Evolutionary conservation across 2,888 invertebrate species (phyloP).

Genomic region (Podotricha telesiphe): DNA sequence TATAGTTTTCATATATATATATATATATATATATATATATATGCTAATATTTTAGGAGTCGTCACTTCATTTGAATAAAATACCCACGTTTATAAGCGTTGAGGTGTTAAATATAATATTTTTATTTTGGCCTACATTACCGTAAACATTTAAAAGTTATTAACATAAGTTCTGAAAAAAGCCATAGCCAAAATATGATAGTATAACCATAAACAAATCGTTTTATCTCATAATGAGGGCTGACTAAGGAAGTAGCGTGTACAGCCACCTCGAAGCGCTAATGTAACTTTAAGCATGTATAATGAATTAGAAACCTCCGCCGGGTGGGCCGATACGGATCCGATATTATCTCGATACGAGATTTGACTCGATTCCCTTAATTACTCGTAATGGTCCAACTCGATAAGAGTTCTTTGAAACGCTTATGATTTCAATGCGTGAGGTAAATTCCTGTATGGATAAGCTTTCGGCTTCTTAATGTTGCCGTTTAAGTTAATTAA

Average conservation of each 20-base stretch:
- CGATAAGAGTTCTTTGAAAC: slow-evolving; percentile 73
- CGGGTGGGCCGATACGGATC: slow-evolving; percentile 77
- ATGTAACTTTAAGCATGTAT: slow-evolving; percentile 66
- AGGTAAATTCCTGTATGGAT: slow-evolving; percentile 67
- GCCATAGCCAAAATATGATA: slow-evolving; percentile 23
- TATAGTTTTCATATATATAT: not conserved
- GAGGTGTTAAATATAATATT: not conserved
- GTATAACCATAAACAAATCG: slow-evolving; percentile 23
- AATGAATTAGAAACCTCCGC: slow-evolving; percentile 67
- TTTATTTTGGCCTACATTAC: not conserved
- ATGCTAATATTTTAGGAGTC: not conserved
- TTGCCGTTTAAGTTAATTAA: slow-evolving; percentile 71
- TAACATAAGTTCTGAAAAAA: not conserved
- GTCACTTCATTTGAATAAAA: not conserved
- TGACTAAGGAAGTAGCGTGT: slow-evolving; percentile 39
- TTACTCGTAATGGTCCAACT: slow-evolving; percentile 76
- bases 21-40: not conserved
- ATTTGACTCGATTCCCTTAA: slow-evolving; percentile 78
- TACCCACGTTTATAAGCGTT: not conserved
- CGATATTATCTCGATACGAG: slow-evolving; percentile 74
- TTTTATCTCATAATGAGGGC: slow-evolving; percentile 35
- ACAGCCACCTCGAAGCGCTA: slow-evolving; percentile 48
- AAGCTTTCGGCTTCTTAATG: slow-evolving; percentile 56
- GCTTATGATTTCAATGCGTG: slow-evolving; percentile 81
- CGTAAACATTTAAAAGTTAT: not conserved